Conservation (phyloP, 2,113 vertebrate species). For the Aphyosemion australe region DNA sequence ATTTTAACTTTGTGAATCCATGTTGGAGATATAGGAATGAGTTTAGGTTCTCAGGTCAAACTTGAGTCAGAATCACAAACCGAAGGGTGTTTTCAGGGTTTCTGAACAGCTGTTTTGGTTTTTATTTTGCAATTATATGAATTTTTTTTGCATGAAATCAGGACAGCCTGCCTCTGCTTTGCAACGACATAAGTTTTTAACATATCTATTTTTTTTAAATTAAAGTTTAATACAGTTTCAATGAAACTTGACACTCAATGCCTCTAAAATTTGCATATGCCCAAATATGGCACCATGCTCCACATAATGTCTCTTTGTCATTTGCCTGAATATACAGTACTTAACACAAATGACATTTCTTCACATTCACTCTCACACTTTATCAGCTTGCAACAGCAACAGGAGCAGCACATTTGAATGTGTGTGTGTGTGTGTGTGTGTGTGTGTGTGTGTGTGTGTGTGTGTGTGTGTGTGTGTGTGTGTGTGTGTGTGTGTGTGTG, state of each 20-base stretch:
- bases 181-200: no score
- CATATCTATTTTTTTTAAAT: no score
- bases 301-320: background rate
- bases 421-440: slow-evolving; percentile 27
- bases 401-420: slow-evolving; percentile 20
- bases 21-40: no score
- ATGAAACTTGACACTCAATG: no score
- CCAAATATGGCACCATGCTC: background rate
- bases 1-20: no score
- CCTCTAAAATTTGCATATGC: background rate
- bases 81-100: background rate
- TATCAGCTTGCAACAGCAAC: slow-evolving; percentile 23
- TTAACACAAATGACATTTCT: background rate
- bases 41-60: no score
- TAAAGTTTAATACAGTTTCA: no score
- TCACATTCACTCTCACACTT: slow-evolving; percentile 16
- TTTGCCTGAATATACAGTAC: background rate
- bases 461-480: slow-evolving; percentile 62
- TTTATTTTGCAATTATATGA: no score
- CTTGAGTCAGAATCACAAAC: background rate
- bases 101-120: no score
- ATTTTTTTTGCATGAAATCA: no score
- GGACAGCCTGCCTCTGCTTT: no score
- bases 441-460: slow-evolving; percentile 46
- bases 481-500: slow-evolving; percentile 18